Conservation (phyloP, 2,888 invertebrate genomes). For the Volucella zonaria region DNA sequence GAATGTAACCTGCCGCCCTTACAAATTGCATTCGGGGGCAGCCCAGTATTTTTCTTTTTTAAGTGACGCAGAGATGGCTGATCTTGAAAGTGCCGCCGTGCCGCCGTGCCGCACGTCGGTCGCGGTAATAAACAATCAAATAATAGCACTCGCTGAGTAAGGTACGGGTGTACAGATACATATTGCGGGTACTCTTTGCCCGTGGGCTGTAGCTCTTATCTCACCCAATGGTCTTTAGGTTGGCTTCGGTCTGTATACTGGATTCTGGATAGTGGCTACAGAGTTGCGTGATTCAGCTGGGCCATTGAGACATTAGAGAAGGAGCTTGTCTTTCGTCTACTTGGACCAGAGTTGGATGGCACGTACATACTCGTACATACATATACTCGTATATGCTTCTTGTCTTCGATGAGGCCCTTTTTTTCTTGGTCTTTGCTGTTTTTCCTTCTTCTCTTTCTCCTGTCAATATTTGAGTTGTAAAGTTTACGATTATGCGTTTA, state of each 20-base stretch:
- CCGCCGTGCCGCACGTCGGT: conserved; percentile 33
- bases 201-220: conserved; percentile 35
- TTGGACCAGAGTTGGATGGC: not conserved
- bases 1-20: conserved; percentile 47
- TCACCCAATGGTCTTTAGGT: not conserved
- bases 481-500: conserved; percentile 59
- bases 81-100: conserved; percentile 54
- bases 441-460: conserved; percentile 5
- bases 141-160: conserved; percentile 32
- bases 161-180: no score
- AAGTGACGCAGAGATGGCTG: conserved; percentile 31
- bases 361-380: not conserved
- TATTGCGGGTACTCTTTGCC: conserved; percentile 29
- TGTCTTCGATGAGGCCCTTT: not conserved
- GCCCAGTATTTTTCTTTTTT: conserved; percentile 13
- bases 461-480: conserved; percentile 57
- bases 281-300: conserved; percentile 20
- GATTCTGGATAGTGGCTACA: not conserved
- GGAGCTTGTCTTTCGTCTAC: conserved; percentile 25
- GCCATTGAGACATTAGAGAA: conserved; percentile 59
- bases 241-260: not conserved
- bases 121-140: conserved; percentile 54
- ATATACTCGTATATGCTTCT: not conserved
- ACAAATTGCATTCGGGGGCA: conserved; percentile 60
- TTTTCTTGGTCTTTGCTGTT: not conserved